A percentile compares a stretch with the other conserved stretches of the same genome.
Conservation (phyloP, 2,113 vertebrate species). For the Daubentonia madagascariensis region DNA sequence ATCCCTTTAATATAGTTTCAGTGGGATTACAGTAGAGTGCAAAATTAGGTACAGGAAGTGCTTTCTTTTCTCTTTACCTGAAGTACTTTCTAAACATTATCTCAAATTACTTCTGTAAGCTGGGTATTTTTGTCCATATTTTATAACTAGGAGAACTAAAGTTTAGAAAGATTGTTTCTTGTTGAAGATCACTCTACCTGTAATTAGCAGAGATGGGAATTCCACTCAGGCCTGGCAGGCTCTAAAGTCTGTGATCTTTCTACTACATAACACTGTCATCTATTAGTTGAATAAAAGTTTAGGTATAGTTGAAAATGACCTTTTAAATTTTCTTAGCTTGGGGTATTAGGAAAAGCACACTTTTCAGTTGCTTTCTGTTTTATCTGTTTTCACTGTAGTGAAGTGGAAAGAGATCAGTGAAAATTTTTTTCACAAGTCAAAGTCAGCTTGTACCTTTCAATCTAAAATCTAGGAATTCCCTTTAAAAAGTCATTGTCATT, state of each 20-base stretch:
- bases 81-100: conserved; percentile 5
- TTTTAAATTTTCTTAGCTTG: neutral
- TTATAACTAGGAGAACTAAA: neutral
- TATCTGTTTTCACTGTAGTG: neutral
- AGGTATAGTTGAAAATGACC: neutral
- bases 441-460: neutral
- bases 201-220: neutral
- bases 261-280: neutral
- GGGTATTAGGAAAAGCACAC: neutral
- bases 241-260: neutral
- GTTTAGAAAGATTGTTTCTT: neutral
- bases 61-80: neutral
- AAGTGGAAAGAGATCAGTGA: neutral
- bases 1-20: neutral
- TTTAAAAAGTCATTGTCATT: neutral
- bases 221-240: neutral
- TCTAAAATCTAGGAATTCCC: neutral
- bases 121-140: neutral
- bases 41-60: neutral
- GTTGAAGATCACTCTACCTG: neutral
- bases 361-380: conserved; percentile 32
- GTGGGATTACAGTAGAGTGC: neutral
- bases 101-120: neutral
- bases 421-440: neutral
- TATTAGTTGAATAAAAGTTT: neutral